A percentile compares a stretch with the other conserved stretches of the same genome.
Conservation (phyloP, 1,140 invertebrate species). For the Cydia fagiglandana region DNA sequence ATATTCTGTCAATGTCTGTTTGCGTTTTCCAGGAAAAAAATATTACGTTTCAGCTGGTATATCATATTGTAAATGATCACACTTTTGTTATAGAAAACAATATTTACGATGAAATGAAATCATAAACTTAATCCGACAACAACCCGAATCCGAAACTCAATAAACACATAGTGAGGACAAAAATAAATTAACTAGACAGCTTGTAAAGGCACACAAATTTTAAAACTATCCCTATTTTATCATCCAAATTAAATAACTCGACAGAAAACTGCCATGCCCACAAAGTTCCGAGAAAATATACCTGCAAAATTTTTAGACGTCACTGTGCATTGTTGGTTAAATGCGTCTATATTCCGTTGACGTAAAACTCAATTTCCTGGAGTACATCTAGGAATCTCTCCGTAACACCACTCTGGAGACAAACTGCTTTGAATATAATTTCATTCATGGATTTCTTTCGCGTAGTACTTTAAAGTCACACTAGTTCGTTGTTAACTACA, state of each 20-base stretch:
- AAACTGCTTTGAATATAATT: background rate
- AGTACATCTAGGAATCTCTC: background rate
- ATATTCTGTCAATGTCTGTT: too few relatives aligned
- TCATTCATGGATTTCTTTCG: background rate
- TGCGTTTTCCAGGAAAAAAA: too few relatives aligned
- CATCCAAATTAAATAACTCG: background rate
- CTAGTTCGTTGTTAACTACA: background rate
- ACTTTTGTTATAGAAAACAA: too few relatives aligned
- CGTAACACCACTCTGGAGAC: background rate
- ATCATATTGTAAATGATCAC: too few relatives aligned
- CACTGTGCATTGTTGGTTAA: background rate
- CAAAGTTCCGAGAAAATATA: background rate
- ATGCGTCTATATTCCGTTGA: background rate
- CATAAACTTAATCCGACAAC: too few relatives aligned
- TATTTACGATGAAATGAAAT: too few relatives aligned
- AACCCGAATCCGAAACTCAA: too few relatives aligned
- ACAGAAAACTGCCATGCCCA: background rate
- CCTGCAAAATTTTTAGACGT: background rate
- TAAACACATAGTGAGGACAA: too few relatives aligned
- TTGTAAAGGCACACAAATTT: background rate
- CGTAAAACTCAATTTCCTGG: slow-evolving; percentile 1
- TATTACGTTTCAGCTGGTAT: too few relatives aligned
- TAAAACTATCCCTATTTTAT: background rate
- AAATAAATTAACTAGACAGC: too few relatives aligned
- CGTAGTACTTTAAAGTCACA: background rate